These are phyloP conservation scores for Guaruba guarouba DNA, from an alignment of 2,113 vertebrate species.

Conservation along the genomic window DNA sequence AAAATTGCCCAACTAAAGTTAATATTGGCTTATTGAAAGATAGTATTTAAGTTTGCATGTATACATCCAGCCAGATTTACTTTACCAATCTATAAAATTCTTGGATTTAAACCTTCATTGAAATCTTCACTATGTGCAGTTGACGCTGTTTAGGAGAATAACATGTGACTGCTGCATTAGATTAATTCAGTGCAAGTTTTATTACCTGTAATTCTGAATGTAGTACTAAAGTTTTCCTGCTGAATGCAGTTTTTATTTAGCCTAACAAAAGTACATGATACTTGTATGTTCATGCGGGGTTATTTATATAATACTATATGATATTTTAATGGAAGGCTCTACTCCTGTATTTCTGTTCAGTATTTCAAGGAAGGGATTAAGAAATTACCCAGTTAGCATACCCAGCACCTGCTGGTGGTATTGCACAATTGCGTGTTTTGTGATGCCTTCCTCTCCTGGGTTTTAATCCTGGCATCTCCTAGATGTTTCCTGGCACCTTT, in stretches of 20 bases:
- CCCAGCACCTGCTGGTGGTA: background rate
- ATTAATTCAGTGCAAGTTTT: background rate
- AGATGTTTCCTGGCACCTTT: background rate
- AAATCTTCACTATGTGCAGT: background rate
- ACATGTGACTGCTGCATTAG: background rate
- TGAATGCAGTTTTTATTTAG: background rate
- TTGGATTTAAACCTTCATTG: background rate
- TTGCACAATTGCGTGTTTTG: background rate
- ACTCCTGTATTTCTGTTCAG: background rate
- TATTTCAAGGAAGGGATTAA: background rate
- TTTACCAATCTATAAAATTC: background rate
- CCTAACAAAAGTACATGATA: background rate
- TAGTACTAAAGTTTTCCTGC: background rate
- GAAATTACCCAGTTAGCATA: background rate
- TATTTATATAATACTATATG: background rate
- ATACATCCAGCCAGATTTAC: background rate
- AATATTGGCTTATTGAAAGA: background rate
- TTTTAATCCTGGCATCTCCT: background rate
- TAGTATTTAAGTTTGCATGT: background rate
- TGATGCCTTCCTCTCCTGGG: background rate
- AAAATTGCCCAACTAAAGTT: background rate
- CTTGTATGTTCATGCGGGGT: background rate
- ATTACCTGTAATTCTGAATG: background rate
- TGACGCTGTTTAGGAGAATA: background rate
- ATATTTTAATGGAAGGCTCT: background rate